A percentile compares a stretch with the other conserved stretches of the same genome.
Conservation (phyloP, 2,888 invertebrate genomes). For the Stenolophus ochropezus region DNA sequence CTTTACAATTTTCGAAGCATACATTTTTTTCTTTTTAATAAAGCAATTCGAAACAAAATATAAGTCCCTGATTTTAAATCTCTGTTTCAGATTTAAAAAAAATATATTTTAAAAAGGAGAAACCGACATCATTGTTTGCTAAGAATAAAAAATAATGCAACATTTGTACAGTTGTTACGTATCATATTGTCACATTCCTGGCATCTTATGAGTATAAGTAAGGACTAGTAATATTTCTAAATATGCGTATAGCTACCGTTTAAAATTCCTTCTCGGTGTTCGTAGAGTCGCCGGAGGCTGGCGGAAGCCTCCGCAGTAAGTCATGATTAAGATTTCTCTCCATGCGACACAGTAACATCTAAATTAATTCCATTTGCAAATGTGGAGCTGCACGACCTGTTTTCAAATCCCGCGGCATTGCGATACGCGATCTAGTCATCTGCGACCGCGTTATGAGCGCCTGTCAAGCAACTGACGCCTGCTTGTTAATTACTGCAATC, state of each 20-base stretch:
- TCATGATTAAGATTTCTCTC: conserved; percentile 34
- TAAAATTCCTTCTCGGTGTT: background rate
- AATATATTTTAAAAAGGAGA: too few species aligned
- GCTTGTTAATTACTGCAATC: conserved; percentile 52
- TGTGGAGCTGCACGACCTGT: conserved; percentile 25
- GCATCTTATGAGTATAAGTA: background rate
- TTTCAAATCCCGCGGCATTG: conserved; percentile 36
- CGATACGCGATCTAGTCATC: conserved; percentile 31
- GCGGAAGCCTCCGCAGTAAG: background rate
- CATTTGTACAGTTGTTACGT: too few species aligned
- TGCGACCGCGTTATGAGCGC: conserved; percentile 45
- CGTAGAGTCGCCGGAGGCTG: background rate
- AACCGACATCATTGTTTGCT: too few species aligned
- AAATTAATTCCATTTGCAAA: conserved; percentile 46
- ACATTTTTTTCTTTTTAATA: too few species aligned
- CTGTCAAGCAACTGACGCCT: conserved; percentile 42
- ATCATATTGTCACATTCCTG: background rate
- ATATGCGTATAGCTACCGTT: background rate
- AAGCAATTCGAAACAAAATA: too few species aligned
- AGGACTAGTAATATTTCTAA: background rate
- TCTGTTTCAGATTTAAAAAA: too few species aligned
- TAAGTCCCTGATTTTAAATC: too few species aligned
- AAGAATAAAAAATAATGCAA: too few species aligned
- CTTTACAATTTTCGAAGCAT: too few species aligned
- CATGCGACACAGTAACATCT: conserved; percentile 36